Conservation (phyloP, 1,140 invertebrate species). For the Saccostrea glomerata region DNA sequence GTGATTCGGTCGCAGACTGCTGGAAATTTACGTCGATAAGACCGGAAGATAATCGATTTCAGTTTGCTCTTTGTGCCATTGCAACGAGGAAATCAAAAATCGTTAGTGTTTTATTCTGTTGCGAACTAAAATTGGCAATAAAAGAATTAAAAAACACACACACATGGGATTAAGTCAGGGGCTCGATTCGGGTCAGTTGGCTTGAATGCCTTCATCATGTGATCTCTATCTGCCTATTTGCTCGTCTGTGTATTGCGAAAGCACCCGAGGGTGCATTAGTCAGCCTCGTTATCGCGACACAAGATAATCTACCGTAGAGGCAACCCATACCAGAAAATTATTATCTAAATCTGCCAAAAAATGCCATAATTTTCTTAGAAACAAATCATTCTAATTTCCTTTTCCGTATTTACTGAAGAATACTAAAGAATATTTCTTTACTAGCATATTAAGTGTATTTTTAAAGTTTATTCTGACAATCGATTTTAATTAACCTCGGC, state of each 20-base stretch:
- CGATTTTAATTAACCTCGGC: background rate
- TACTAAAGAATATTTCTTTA: too few species aligned
- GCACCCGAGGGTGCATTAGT: slow-evolving; percentile 10
- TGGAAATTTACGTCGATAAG: slow-evolving; percentile 1
- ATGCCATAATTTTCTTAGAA: too few species aligned
- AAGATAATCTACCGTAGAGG: background rate
- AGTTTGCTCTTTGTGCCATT: background rate
- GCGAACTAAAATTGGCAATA: background rate
- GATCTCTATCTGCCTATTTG: slow-evolving; percentile 19
- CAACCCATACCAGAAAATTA: background rate
- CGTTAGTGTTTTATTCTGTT: background rate
- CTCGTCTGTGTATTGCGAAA: slow-evolving; percentile 13
- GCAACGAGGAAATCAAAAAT: slow-evolving; percentile 12
- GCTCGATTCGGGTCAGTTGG: slow-evolving; percentile 5
- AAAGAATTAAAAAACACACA: background rate
- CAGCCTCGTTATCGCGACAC: background rate
- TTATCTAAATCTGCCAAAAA: background rate
- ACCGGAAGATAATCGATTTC: slow-evolving; percentile 10
- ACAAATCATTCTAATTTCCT: too few species aligned
- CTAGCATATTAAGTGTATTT: too few species aligned
- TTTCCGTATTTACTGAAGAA: too few species aligned
- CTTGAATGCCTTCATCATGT: background rate
- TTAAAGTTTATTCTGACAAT: background rate
- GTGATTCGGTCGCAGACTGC: slow-evolving; percentile 21
- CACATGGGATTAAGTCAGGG: background rate